Base-by-base conservation (phyloP, 2,113 vertebrate species). In the Lathamus discolor region DNA sequence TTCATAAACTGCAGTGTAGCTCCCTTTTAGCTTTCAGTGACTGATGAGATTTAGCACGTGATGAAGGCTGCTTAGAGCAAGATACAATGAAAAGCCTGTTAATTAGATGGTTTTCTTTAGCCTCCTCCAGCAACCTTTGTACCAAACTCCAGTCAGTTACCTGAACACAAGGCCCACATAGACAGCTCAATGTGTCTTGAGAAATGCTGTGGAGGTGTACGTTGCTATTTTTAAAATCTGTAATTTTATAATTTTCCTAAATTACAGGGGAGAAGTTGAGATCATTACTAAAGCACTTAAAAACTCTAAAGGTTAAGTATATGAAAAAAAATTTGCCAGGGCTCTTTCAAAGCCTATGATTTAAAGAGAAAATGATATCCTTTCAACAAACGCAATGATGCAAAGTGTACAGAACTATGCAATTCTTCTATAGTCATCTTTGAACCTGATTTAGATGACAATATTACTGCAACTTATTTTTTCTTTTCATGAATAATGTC, bases 361-460 rank as follows among this genome's bases (percentile, higher is more conserved):
- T 94, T 51, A 90, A 96, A 70, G 89, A 95, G 72, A 97, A 97
- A 97, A 97, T 88, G 5, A 96, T 84, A 97, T n/a, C 83, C 91
- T 97, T 98, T 96, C 86, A 95, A 90, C 20, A 81, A 88, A 41
- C 17, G 90, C 48, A 96, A 90, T 93, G 88, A 90, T 94, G 92
- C 67, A 67, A 93, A 89, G 63, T 16, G 90, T 66, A 91, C 78
- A 88, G 63, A 74, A 88, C 75, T 81, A 67, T 61, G 39, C 83
- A 96, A 93, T 74, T 75, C 44, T 77, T 77, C 94, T 54, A 74
- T 75, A 85, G 70, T 97, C 77, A 94, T 90, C 89, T 96, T 90
- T 83, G 33, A 55, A 64, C 54, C 35, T 81, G 80, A 96, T 95
- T 93, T 87, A 95, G 74, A 91, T 92, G 70, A 96, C 88, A 88